Evolutionary conservation across 2,888 invertebrate genomes (phyloP), one percentile per base, ranked within the genome.

Genomic region (Agelastica alni): DNA sequence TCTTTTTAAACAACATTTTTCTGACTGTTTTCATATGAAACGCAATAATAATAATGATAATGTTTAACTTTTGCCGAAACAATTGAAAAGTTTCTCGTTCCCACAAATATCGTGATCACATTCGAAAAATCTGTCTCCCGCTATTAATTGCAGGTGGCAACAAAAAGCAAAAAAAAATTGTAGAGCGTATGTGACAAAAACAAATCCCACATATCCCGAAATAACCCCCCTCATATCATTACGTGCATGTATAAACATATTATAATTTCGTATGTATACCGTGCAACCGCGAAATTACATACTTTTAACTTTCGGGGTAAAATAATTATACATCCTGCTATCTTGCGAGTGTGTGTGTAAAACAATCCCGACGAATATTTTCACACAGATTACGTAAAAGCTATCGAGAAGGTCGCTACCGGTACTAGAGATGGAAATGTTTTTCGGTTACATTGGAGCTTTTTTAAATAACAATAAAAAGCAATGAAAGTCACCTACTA

Each of bases 341-440:
- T 3, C 12, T 7, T 32, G 13, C 13, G 20, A 10, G 37, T 20
- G 34, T 34, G 34, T 34, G 14, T 34, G 37, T 39, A 39, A 39
- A 39, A 39, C 37, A 39, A 39, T 39, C 28, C 22, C 26, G 26
- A 28, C 42, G 28, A 42, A 42, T 42, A 16, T 42, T 28, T 42
- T 42, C 42, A 42, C 42, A 42, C 42, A 42, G 42, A 42, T 42
- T 42, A 42, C 28, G 42, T 42, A 28, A 42, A 42, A 42, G 14
- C 26, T 26, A 42, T 42, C 6, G 12, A 4, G 12, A 12, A 9
- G 10, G 5, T 31, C 31, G 14, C 17, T 37, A 37, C 17, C 10
- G 37, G 14, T 3, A 20, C 10, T 44, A 44, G 32, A 44, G 44
- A 20, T 32, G 44, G 44, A 18, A 1, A 16, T 6, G 20, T 3